Evolutionary conservation across 1,140 invertebrate genomes (phyloP).

Genomic region (Lordiphosa clarofinis): DNA sequence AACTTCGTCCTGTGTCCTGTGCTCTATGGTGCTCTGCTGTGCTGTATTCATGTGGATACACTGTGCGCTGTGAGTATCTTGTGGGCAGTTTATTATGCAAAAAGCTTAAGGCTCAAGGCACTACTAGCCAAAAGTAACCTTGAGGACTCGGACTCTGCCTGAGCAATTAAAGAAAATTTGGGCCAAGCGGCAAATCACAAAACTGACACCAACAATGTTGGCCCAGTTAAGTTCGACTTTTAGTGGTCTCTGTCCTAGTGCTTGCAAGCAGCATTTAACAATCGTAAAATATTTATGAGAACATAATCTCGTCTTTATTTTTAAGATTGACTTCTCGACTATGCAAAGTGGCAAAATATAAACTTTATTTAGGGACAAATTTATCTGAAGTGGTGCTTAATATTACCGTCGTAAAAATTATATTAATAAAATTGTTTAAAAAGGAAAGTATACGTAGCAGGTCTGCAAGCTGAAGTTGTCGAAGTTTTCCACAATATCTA

Average conservation of each 20-base stretch:
- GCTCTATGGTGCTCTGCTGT: conserved; percentile 1
- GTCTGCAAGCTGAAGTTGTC: too few species aligned
- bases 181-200: not conserved
- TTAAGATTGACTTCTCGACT: too few species aligned
- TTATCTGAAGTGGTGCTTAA: too few species aligned
- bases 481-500: too few species aligned
- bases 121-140: not conserved
- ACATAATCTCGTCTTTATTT: not conserved
- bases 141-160: conserved; percentile 6
- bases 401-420: too few species aligned
- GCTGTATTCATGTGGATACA: conserved; percentile 10
- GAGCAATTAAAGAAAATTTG: conserved; percentile 28
- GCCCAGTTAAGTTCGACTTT: too few species aligned
- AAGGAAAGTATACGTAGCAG: too few species aligned
- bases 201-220: conserved; percentile 28
- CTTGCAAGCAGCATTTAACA: conserved; percentile 16
- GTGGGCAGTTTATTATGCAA: conserved; percentile 11
- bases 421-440: too few species aligned
- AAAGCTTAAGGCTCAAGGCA: conserved; percentile 4
- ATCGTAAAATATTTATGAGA: conserved; percentile 53
- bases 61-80: conserved; percentile 10
- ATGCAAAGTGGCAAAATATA: too few species aligned
- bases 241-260: too few species aligned
- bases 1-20: conserved; percentile 29
- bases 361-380: too few species aligned